Conservation (phyloP, 2,888 invertebrate species). For the Mesochorus sp. region DNA sequence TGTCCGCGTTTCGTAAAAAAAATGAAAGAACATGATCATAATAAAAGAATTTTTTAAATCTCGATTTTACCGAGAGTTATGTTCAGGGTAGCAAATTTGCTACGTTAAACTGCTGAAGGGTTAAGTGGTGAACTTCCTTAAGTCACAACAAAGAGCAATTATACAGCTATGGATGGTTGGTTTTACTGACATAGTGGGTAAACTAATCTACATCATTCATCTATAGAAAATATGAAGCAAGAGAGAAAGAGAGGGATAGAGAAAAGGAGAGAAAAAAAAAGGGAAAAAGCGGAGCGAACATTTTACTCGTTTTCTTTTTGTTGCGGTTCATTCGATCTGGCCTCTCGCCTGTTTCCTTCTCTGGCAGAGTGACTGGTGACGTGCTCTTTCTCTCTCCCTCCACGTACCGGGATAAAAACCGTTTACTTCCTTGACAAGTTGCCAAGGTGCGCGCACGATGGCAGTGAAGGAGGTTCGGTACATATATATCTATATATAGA, state of each 20-base stretch:
- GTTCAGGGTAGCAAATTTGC: no score
- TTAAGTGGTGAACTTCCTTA: no score
- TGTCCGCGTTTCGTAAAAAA: no score
- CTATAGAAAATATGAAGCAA: neutral
- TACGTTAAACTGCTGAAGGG: no score
- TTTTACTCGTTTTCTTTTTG: constrained; percentile 8
- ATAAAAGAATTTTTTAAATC: no score
- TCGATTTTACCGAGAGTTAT: no score
- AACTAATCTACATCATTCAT: constrained; percentile 41
- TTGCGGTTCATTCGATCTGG: constrained; percentile 1
- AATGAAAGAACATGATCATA: no score
- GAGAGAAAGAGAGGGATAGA: neutral
- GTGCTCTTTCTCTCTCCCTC: neutral
- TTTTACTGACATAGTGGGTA: neutral
- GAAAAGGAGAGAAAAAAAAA: neutral
- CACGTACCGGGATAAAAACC: constrained; percentile 44
- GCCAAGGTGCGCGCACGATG: constrained; percentile 43
- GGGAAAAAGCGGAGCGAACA: neutral
- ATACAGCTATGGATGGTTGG: no score
- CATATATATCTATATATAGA: constrained; percentile 2
- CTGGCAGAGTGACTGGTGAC: constrained; percentile 45
- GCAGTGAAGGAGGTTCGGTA: constrained; percentile 9
- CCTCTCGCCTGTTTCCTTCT: neutral
- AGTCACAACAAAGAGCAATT: no score
- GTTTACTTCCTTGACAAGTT: constrained; percentile 55